phyloP scores from a whole-genome alignment of 1,140 invertebrate species.

The Liolophura sinensis region DNA sequence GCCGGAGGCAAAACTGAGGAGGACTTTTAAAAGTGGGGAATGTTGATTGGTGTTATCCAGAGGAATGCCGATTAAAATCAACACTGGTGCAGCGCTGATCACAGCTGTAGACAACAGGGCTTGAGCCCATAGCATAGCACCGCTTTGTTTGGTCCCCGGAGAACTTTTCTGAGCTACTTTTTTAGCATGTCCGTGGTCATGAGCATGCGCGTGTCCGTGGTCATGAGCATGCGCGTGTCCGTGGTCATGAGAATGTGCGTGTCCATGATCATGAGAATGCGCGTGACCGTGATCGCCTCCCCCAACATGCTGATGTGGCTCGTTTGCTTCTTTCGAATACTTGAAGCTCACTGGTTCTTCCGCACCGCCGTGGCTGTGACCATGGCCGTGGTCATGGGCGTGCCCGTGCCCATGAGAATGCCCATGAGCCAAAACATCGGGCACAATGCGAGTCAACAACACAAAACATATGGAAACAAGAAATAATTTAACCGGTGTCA shows the following conservation, averaged over 20 bases:
- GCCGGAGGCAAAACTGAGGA: conserved; percentile 93
- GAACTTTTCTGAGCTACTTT: conserved; percentile 5
- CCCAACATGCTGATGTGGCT: background rate
- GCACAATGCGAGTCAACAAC: too few relatives aligned
- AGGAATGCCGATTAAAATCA: conserved; percentile 92
- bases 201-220: conserved; percentile 29
- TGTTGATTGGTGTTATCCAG: conserved; percentile 81
- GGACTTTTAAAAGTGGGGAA: conserved; percentile 78
- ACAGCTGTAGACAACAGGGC: conserved; percentile 76
- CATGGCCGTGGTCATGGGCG: conserved; percentile 26
- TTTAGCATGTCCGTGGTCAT: conserved; percentile 24
- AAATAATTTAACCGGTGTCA: too few relatives aligned
- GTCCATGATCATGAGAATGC: conserved; percentile 20
- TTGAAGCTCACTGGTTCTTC: conserved; percentile 7
- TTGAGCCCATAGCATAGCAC: conserved; percentile 46
- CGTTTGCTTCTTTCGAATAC: conserved; percentile 5
- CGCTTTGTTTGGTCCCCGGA: conserved; percentile 12
- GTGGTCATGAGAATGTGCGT: conserved; percentile 10
- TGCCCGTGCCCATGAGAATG: conserved; percentile 20
- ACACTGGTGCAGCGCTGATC: conserved; percentile 91
- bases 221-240: conserved; percentile 33
- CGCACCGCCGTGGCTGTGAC: background rate
- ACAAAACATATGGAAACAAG: too few relatives aligned
- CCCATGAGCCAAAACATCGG: too few relatives aligned
- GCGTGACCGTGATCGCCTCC: conserved; percentile 20